Base-by-base conservation (phyloP, 2,888 invertebrate genomes). In the Watsonalla cultraria region DNA sequence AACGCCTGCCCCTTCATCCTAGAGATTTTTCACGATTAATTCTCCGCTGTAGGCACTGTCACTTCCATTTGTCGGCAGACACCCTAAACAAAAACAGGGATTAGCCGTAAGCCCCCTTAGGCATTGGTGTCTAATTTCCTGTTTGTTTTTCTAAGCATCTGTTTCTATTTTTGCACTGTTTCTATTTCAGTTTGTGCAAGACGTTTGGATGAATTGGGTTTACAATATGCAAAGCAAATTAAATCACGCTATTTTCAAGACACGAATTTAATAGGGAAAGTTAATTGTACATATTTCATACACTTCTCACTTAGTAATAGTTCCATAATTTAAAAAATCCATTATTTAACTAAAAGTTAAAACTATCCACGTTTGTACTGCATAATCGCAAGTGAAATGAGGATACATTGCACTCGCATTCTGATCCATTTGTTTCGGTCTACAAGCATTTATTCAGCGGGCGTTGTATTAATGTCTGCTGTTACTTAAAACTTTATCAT, bases 1-100 rank as follows among this genome's bases (percentile, higher is more conserved):
- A 88, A 74, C 80, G 76, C 68, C 64, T 70, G 71, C 68, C 79
- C 75, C 76, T 71, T 74, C 75, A 73, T 69, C 74, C 73, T 64
- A 81, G 76, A 82, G 84, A 87, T 87, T 89, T 87, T 89, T 85
- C 88, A 84, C 85, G 85, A 88, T 88, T 87, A 88, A 89, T 89
- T 86, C 82, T 82, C 79, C 82, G 77, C 78, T 80, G 79, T 76
- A 81, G 76, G 75, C 71, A 76, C 83, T 87, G 88, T 89, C 90
- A 86, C 76, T 86, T 75, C 81, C 87, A 90, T 88, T 89, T 86
- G 88, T 80, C 80, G 82, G 76, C 84, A 80, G 78, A 72, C 84
- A 79, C 86, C 87, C 88, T 86, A 78, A 79, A 88, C 85, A 83
- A 84, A 87, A 87, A 87, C 84, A 85, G 67, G 88, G 88, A 87